Base-by-base conservation (phyloP, 1,140 invertebrate species). In the Drosophila orosa region DNA sequence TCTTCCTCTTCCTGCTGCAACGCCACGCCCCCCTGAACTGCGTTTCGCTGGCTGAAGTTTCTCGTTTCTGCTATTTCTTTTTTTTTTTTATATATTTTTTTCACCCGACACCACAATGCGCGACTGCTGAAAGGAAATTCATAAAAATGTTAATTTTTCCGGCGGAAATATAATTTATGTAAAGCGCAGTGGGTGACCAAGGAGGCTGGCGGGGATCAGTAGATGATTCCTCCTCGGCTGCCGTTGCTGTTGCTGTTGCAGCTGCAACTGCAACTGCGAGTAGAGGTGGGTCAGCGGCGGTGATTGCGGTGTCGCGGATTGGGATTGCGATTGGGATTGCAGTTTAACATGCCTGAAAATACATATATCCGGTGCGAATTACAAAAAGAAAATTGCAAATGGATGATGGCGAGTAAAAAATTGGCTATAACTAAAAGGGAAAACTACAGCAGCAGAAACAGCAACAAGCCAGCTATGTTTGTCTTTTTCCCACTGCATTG, bases 111-210 rank as follows among this genome's bases (percentile, higher is more conserved):
- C 83, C 77, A 80, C 84, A 89, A 89, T 84, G 76, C 84, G 66
- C 76, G 80, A 59, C 74, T 69, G 74, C 72, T 89, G 85, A 89
- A 89, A 89, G 84, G 84, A 89, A 89, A 89, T 89, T 89, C 84
- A 89, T 89, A 89, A 89, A 89, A 89, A 89, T 89, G 84, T 89
- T 89, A 89, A 89, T 89, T 89, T 89, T 89, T 89, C 84, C 84
- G 84, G 69, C 84, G 84, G 84, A 89, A 89, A 89, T 89, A 89
- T 89, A 89, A 89, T 89, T 89, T 89, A 89, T 89, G 84, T 89
- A 89, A 89, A 89, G 80, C 84, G 85, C 82, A 85, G 83, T 72
- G 84, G 85, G 84, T 82, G 75, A 87, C 74, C 74, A n/a, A 60
- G 62, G 73, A 60, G 78, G 82, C 50, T 54, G 50, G 50, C 31